Evolutionary conservation across 2,797 vertebrate species (phyloP), one percentile per base, ranked within the genome.

Genomic region (Chelon auratus): DNA sequence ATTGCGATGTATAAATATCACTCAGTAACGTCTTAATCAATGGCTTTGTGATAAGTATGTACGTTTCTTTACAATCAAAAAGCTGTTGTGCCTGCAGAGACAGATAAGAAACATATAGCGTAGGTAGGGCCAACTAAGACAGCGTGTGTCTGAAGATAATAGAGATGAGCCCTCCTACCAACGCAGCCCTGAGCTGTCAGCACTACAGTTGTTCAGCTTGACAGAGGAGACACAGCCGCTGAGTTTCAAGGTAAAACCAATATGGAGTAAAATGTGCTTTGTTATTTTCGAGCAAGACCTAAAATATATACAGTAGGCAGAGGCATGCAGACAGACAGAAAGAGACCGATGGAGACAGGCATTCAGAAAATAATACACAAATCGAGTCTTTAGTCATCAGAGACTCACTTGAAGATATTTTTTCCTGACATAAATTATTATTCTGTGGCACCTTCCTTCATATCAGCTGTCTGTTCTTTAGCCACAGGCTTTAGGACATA

Each of bases 91-190:
- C 45, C 76, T 77, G 66, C 18, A 62, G 60, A 77, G 37, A 57
- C 65, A 85, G 91, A 93, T 93, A 91, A 91, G 86, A 80, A 58
- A 62, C 47, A 36, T 55, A 60, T 36, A 18, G 37, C 20, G 61
- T 43, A 68, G 75, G 85, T 71, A 75, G 68, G 62, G 20, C 72
- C 50, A 87, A 86, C 85, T 71, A 83, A 85, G 71, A 73, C 77
- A 72, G 77, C 70, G 42, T 85, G 82, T 62, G 40, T 60, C 30
- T 68, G 56, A 65, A 91, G 92, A 93, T 93, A 90, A 88, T 12
- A 59, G 47, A 69, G 65, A 78, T 2, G 13, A 47, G 47, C 51
- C 75, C 74, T 56, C 65, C 40, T 81, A 55, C 50, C 70, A n/a
- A 67, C 13, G 7, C 30, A 54, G 11, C 70, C 73, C 55, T 36